Percentiles rank a stretch among this genome's conserved stretches.
phyloP scores from a whole-genome alignment of 2,888 invertebrate species.

The Aspidapion aeneum region DNA sequence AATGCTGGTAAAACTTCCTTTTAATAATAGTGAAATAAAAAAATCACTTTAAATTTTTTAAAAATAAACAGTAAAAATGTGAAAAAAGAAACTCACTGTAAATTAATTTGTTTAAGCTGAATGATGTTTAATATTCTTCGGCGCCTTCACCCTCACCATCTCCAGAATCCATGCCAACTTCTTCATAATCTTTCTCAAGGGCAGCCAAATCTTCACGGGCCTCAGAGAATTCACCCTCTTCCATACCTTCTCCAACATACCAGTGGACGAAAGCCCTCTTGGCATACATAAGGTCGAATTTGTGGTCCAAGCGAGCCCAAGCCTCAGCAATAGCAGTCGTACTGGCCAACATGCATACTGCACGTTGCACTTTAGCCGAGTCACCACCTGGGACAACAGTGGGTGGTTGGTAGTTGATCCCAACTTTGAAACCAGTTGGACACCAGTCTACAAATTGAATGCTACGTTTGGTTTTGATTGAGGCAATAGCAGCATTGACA shows the following conservation, averaged over 20 bases:
- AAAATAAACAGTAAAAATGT: too few relatives aligned
- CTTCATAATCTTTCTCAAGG: slow-evolving; percentile 84
- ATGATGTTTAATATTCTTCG: slow-evolving; percentile 71
- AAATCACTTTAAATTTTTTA: too few relatives aligned
- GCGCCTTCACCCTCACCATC: slow-evolving; percentile 78
- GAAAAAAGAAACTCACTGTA: too few relatives aligned
- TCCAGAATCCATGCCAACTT: slow-evolving; percentile 83
- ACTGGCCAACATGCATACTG: slow-evolving; percentile 98
- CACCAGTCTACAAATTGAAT: slow-evolving; percentile 94
- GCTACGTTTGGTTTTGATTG: slow-evolving; percentile 92
- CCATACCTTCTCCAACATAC: slow-evolving; percentile 88
- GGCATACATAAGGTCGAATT: slow-evolving; percentile 90
- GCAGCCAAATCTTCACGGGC: slow-evolving; percentile 81
- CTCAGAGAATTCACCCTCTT: slow-evolving; percentile 83
- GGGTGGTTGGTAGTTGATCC: slow-evolving; percentile 92
- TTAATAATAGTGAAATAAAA: too few relatives aligned
- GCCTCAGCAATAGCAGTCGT: slow-evolving; percentile 95
- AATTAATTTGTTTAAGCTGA: too few relatives aligned
- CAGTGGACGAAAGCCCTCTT: slow-evolving; percentile 97
- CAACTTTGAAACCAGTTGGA: slow-evolving; percentile 77
- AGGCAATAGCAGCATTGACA: slow-evolving; percentile 89
- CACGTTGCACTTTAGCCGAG: slow-evolving; percentile 90
- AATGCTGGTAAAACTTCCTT: too few relatives aligned
- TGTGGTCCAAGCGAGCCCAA: slow-evolving; percentile 90
- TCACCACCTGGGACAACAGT: slow-evolving; percentile 96